A percentile compares a stretch with the other conserved stretches of the same genome.
Evolutionary conservation across 2,888 invertebrate species (phyloP).

Genomic region (Synergus laeviventris): DNA sequence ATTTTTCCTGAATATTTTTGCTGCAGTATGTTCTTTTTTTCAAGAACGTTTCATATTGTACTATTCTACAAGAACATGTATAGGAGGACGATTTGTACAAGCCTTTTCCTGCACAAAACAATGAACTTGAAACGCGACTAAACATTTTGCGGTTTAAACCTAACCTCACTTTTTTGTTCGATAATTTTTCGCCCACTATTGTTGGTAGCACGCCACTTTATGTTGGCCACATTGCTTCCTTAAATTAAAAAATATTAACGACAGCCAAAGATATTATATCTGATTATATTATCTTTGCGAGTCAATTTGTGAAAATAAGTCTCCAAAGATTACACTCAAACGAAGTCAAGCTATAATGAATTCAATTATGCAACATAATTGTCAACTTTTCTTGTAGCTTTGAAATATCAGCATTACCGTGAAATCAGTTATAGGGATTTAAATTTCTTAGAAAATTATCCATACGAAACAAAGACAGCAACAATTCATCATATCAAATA

Average conservation of each 20-base stretch:
- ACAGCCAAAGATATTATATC: too few species aligned
- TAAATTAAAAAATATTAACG: not conserved
- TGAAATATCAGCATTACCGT: too few species aligned
- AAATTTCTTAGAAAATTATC: too few species aligned
- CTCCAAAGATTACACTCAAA: too few species aligned
- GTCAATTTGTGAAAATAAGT: too few species aligned
- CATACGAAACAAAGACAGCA: too few species aligned
- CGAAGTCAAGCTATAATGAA: too few species aligned
- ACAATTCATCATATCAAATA: too few species aligned
- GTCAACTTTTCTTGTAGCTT: too few species aligned
- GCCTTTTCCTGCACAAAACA: slow-evolving; percentile 22
- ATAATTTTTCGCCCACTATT: not conserved
- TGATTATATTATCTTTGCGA: too few species aligned
- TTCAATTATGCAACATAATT: too few species aligned
- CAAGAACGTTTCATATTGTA: slow-evolving; percentile 1
- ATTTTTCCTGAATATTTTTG: slow-evolving; percentile 39
- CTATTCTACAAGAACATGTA: slow-evolving; percentile 4
- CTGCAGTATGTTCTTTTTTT: slow-evolving; percentile 14
- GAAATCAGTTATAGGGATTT: too few species aligned
- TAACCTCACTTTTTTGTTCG: not conserved
- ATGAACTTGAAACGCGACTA: slow-evolving; percentile 12
- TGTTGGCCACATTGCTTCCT: not conserved
- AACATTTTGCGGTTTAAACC: not conserved
- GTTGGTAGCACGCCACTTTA: not conserved
- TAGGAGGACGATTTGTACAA: slow-evolving; percentile 20